A percentile compares a stretch with the other conserved stretches of the same genome.
Conservation (phyloP, 2,113 vertebrate species). For the Hyaena hyaena region DNA sequence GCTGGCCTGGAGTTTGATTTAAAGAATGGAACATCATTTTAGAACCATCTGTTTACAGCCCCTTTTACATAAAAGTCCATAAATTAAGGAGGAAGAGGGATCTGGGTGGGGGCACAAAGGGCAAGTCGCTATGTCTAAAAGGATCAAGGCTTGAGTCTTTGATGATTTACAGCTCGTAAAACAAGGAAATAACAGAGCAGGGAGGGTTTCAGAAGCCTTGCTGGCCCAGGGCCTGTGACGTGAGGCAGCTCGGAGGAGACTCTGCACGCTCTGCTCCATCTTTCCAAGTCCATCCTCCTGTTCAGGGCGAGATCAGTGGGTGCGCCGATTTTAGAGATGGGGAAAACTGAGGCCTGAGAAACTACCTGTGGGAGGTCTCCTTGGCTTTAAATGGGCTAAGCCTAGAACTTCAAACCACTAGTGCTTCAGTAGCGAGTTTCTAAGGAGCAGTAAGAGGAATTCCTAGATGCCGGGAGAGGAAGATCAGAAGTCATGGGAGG, state of each 20-base stretch:
- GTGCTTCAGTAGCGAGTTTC: not conserved
- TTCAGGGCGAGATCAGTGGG: not conserved
- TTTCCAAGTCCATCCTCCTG: not conserved
- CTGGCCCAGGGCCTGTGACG: not conserved
- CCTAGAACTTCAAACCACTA: not conserved
- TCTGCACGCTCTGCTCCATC: too few species aligned
- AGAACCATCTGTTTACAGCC: constrained; percentile 63
- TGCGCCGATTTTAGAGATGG: not conserved
- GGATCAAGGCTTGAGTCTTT: constrained; percentile 66
- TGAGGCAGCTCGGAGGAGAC: not conserved
- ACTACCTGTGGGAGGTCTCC: not conserved
- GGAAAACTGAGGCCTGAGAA: not conserved
- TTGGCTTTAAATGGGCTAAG: not conserved
- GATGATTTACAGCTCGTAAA: constrained; percentile 57
- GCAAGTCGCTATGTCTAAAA: not conserved
- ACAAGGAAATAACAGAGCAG: not conserved
- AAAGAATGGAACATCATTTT: constrained; percentile 70
- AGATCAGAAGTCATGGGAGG: not conserved
- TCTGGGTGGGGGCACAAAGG: not conserved
- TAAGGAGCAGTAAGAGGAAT: not conserved
- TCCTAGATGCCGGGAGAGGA: not conserved
- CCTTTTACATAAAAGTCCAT: constrained; percentile 71
- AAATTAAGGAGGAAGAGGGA: constrained; percentile 70
- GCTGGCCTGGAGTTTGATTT: constrained; percentile 70
- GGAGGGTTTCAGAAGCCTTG: not conserved